These are phyloP conservation scores for Carapus acus DNA, from an alignment of 2,797 vertebrate genomes.

Conservation along the genomic window DNA sequence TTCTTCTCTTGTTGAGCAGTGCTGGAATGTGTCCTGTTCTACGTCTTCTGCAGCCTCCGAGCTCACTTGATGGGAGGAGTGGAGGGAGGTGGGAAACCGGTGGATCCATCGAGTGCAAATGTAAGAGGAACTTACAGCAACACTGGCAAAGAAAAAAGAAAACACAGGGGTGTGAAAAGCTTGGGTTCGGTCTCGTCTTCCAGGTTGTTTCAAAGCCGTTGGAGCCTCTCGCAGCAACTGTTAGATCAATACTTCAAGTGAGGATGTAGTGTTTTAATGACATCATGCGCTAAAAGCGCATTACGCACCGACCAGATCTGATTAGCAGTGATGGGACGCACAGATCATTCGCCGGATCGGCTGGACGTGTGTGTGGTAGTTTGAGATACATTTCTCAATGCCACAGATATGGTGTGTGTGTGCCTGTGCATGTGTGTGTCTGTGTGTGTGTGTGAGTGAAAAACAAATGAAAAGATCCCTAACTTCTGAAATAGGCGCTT, in stretches of 20 bases:
- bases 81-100: conserved; percentile 45
- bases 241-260: conserved; percentile 60
- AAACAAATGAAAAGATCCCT: conserved; percentile 48
- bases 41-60: conserved; percentile 37
- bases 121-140: conserved; percentile 43
- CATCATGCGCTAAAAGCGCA: conserved; percentile 47
- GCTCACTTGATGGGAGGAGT: conserved; percentile 49
- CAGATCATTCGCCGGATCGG: conserved; percentile 22
- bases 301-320: conserved; percentile 30
- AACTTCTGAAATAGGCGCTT: conserved; percentile 48
- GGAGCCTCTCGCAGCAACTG: conserved; percentile 45
- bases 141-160: conserved; percentile 23
- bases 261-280: conserved; percentile 47
- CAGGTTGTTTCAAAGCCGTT: conserved; percentile 49
- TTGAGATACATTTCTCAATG: conserved; percentile 47
- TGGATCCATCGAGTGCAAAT: conserved; percentile 54
- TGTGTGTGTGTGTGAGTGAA: conserved; percentile 51
- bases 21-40: conserved; percentile 48
- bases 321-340: conserved; percentile 28
- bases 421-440: conserved; percentile 52
- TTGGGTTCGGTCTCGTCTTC: conserved; percentile 38
- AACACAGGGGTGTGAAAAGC: conserved; percentile 36
- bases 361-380: conserved; percentile 25
- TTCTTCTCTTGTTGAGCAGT: conserved; percentile 28
- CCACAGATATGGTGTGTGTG: conserved; percentile 49